These are phyloP conservation scores for Epinephelus fuscoguttatus DNA, from an alignment of 2,113 vertebrate species.

Conservation along the genomic window DNA sequence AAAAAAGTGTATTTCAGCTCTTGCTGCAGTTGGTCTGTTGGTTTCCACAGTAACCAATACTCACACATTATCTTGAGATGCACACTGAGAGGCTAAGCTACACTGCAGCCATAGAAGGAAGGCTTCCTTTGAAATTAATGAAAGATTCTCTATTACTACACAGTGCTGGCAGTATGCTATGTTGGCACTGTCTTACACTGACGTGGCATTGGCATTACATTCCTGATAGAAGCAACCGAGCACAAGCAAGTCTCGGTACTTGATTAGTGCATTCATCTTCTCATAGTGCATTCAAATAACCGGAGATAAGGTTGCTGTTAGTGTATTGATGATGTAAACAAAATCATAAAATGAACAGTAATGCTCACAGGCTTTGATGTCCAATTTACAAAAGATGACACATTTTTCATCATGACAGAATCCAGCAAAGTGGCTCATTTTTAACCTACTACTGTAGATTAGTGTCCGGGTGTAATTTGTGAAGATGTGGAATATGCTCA, in stretches of 20 bases:
- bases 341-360: constrained; percentile 38
- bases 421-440: constrained; percentile 19
- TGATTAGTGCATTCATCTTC: constrained; percentile 38
- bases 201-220: constrained; percentile 17
- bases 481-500: constrained; percentile 3
- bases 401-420: constrained; percentile 37
- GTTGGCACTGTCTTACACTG: constrained; percentile 33
- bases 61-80: constrained; percentile 36
- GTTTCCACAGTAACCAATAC: constrained; percentile 70
- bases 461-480: constrained; percentile 9
- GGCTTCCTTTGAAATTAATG: constrained; percentile 59
- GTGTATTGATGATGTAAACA: constrained; percentile 56
- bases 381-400: constrained; percentile 28
- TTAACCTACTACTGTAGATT: constrained; percentile 1
- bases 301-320: constrained; percentile 44
- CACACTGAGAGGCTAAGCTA: constrained; percentile 33
- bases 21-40: constrained; percentile 38
- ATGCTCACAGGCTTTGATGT: constrained; percentile 47
- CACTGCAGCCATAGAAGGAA: constrained; percentile 40
- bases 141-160: constrained; percentile 53
- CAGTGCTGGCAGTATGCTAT: constrained; percentile 24
- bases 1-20: constrained; percentile 31
- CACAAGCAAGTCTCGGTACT: neutral
- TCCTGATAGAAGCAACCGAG: constrained; percentile 21
- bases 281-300: constrained; percentile 24